phyloP scores from a whole-genome alignment of 2,888 invertebrate genomes.

The Mythimna albipuncta region DNA sequence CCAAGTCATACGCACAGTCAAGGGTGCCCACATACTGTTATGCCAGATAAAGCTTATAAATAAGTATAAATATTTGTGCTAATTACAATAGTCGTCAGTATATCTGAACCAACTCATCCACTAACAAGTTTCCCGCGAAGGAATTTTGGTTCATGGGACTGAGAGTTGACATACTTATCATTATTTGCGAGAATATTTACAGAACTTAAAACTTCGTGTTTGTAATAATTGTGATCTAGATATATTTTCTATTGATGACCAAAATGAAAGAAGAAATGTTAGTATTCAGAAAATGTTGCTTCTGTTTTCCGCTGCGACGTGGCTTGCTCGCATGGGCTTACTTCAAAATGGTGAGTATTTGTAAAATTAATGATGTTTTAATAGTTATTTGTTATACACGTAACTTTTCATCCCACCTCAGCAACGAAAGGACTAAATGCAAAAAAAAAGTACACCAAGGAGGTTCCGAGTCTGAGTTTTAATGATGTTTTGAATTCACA shows the following conservation, averaged over 20 bases:
- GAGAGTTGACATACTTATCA: too few relatives aligned
- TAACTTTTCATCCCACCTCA: too few relatives aligned
- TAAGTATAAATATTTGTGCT: slow-evolving; percentile 5
- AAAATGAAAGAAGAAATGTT: slow-evolving; percentile 59
- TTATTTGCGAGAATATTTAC: background rate
- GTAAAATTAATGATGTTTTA: too few relatives aligned
- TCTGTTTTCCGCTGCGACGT: slow-evolving; percentile 73
- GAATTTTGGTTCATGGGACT: too few relatives aligned
- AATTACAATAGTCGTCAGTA: slow-evolving; percentile 15
- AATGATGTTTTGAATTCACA: too few relatives aligned
- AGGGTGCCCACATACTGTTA: background rate
- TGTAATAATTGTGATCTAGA: background rate
- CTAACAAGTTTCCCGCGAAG: slow-evolving; percentile 3
- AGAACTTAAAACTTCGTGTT: background rate
- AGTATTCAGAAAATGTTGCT: slow-evolving; percentile 73
- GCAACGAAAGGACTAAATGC: too few relatives aligned
- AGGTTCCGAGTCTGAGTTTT: too few relatives aligned
- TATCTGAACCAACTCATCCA: background rate
- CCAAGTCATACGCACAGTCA: background rate
- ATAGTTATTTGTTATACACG: too few relatives aligned
- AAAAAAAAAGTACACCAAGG: too few relatives aligned
- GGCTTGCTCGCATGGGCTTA: slow-evolving; percentile 75
- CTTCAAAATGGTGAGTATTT: slow-evolving; percentile 66
- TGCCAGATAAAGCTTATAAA: background rate
- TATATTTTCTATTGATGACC: background rate